A percentile compares a stretch with the other conserved stretches of the same genome.
These are phyloP conservation scores for Platichthys flesus DNA, from an alignment of 2,113 vertebrate species.

Conservation along the genomic window DNA sequence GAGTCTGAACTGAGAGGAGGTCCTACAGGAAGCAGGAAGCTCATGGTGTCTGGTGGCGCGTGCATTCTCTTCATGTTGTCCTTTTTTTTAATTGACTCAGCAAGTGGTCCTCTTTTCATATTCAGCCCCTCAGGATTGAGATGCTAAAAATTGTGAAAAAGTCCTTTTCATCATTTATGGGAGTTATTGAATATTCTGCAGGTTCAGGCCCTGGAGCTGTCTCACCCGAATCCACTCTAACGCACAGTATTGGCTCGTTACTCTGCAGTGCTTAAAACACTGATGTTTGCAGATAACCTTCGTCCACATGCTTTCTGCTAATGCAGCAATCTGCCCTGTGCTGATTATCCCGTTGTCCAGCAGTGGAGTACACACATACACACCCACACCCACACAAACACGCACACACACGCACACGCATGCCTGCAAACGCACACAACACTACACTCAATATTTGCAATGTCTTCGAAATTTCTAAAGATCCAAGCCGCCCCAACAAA, in stretches of 20 bases:
- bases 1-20: constrained; percentile 18
- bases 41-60: background rate
- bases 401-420: constrained; percentile 14
- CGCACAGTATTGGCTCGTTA: constrained; percentile 57
- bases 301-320: constrained; percentile 67
- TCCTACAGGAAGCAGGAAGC: background rate
- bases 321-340: constrained; percentile 77
- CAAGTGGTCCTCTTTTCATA: constrained; percentile 16
- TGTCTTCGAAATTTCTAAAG: constrained; percentile 38
- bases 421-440: constrained; percentile 20
- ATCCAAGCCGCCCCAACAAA: constrained; percentile 31
- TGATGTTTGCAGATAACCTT: constrained; percentile 79
- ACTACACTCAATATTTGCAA: constrained; percentile 47
- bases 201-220: constrained; percentile 27
- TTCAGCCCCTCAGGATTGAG: background rate
- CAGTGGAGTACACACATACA: constrained; percentile 35
- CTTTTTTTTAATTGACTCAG: constrained; percentile 9
- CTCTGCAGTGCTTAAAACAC: constrained; percentile 75
- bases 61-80: constrained; percentile 8
- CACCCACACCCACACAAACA: constrained; percentile 17
- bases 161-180: constrained; percentile 44
- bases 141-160: constrained; percentile 6
- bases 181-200: constrained; percentile 66
- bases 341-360: constrained; percentile 77
- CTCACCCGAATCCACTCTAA: constrained; percentile 44